Evolutionary conservation across 2,797 vertebrate species (phyloP).

Genomic region (Pelochelys cantorii): DNA sequence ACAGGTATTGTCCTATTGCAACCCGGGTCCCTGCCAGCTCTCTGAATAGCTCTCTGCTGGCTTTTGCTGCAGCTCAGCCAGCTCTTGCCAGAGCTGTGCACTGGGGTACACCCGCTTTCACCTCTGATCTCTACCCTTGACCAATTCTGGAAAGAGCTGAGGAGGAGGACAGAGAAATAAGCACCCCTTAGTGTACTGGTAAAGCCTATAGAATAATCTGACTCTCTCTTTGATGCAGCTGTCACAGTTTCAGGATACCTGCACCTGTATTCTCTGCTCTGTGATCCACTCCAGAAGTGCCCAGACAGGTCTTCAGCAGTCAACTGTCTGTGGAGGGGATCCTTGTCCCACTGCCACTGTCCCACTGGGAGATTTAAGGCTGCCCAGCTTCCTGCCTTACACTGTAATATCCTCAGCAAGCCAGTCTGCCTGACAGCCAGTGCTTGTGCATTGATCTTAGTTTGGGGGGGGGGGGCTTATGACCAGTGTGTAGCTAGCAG

Average conservation of each 20-base stretch:
- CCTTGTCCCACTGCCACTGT: background rate
- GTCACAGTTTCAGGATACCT: background rate
- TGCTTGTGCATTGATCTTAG: background rate
- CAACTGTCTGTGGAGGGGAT: background rate
- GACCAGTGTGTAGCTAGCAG: background rate
- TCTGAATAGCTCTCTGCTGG: no score
- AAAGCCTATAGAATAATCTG: rapidly evolving
- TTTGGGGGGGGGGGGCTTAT: background rate
- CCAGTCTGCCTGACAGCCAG: background rate
- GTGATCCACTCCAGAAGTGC: background rate
- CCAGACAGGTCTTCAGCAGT: background rate
- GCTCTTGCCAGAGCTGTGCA: no score
- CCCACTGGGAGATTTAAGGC: background rate
- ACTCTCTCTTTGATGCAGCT: background rate
- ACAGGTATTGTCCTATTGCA: no score
- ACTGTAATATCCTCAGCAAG: background rate
- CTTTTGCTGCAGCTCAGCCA: no score
- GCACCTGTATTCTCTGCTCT: background rate
- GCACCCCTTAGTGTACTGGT: background rate
- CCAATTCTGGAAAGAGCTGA: rapidly evolving
- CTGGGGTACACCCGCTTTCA: no score
- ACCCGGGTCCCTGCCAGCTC: no score
- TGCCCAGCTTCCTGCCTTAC: background rate
- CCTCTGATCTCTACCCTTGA: background rate
- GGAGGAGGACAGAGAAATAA: rapidly evolving